A percentile compares a stretch with the other conserved stretches of the same genome.
These are phyloP conservation scores for Ommatoiulus sabulosus DNA, from an alignment of 2,888 invertebrate genomes.

Conservation along the genomic window DNA sequence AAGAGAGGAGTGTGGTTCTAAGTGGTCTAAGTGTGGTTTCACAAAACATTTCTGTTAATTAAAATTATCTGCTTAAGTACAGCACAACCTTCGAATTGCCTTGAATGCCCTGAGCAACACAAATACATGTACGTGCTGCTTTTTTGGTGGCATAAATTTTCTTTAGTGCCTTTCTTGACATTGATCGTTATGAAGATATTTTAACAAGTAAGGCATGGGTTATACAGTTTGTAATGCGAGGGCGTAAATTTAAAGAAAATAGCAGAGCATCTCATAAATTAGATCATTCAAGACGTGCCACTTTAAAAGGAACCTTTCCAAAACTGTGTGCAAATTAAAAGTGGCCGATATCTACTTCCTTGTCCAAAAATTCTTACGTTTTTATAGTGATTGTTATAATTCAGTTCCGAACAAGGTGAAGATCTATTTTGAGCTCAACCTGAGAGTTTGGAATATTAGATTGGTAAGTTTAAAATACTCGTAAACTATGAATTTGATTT, in stretches of 20 bases:
- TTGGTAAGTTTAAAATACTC: background rate
- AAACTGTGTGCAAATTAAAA: background rate
- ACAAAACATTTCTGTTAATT: background rate
- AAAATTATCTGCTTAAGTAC: background rate
- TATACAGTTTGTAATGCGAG: background rate
- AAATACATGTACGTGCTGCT: background rate
- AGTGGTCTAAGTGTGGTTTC: background rate
- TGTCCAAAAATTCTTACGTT: background rate
- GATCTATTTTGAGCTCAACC: background rate
- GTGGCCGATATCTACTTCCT: background rate
- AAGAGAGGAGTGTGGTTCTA: background rate
- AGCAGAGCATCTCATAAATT: background rate
- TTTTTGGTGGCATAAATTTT: background rate
- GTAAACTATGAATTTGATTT: background rate
- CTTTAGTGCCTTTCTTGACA: conserved; percentile 6
- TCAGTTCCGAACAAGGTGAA: background rate
- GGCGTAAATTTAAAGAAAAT: background rate
- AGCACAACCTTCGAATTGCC: conserved; percentile 24
- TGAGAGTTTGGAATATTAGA: background rate
- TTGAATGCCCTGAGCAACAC: background rate
- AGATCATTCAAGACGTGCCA: background rate
- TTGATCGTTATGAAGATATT: background rate
- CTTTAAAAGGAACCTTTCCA: background rate
- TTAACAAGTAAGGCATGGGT: conserved; percentile 26
- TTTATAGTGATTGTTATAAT: background rate